These are phyloP conservation scores for Phthorimaea operculella DNA, from an alignment of 1,140 invertebrate genomes.

Conservation along the genomic window DNA sequence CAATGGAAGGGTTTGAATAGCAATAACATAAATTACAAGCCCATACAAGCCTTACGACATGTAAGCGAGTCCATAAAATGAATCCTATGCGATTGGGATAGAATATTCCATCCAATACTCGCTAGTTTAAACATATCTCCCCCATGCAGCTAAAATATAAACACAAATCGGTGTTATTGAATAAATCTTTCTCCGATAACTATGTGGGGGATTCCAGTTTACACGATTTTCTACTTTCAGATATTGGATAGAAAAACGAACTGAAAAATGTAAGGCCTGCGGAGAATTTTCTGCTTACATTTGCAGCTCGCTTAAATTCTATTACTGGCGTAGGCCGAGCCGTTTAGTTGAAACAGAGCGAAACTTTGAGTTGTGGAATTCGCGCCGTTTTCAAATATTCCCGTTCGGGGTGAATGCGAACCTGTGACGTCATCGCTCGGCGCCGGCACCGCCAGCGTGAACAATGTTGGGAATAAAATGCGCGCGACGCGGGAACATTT, in stretches of 20 bases:
- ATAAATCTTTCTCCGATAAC: neutral
- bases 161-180: constrained; percentile 7
- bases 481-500: neutral
- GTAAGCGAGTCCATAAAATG: neutral
- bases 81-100: neutral
- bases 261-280: neutral
- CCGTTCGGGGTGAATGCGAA: neutral
- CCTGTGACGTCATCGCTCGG: neutral
- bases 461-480: constrained; percentile 3
- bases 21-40: constrained; percentile 5
- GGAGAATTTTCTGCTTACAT: neutral
- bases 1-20: constrained; percentile 6
- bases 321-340: neutral
- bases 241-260: neutral
- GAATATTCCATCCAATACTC: neutral
- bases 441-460: neutral
- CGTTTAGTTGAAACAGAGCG: neutral
- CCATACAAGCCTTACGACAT: neutral
- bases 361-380: neutral
- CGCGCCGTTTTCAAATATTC: neutral
- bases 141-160: neutral
- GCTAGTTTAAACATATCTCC: neutral
- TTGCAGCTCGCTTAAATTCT: neutral
- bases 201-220: neutral
- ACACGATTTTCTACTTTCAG: neutral